These are phyloP conservation scores for Temnothorax unifasciatus DNA, from an alignment of 2,888 invertebrate genomes.

Conservation along the genomic window DNA sequence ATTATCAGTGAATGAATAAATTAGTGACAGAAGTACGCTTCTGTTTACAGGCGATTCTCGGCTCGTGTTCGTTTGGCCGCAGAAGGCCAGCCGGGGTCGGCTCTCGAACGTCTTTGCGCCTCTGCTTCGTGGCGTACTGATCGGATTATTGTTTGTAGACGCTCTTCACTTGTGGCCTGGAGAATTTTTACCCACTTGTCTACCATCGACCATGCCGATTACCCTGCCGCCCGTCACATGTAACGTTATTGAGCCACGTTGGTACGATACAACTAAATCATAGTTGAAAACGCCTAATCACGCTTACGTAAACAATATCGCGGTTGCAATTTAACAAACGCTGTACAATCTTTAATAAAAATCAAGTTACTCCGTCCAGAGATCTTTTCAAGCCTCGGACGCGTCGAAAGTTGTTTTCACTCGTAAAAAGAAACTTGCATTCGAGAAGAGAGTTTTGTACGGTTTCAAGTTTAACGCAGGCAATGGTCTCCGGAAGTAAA, in stretches of 20 bases:
- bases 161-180: conserved; percentile 83
- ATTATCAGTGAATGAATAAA: not conserved
- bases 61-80: conserved; percentile 83
- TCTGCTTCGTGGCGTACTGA: conserved; percentile 75
- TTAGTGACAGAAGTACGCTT: not conserved
- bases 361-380: not conserved
- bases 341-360: not conserved
- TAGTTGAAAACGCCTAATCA: not conserved
- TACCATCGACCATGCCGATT: conserved; percentile 75
- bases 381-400: too few relatives aligned
- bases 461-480: not conserved
- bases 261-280: conserved; percentile 76
- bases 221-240: conserved; percentile 81
- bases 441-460: not conserved
- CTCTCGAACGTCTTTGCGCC: conserved; percentile 76
- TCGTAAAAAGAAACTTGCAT: not conserved
- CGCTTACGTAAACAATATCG: not conserved
- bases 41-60: conserved; percentile 77
- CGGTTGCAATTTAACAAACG: not conserved
- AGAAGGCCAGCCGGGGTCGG: conserved; percentile 75
- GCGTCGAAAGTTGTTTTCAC: not conserved
- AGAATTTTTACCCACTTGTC: conserved; percentile 80
- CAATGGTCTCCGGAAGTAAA: not conserved
- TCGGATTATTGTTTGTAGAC: conserved; percentile 78
- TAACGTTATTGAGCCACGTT: conserved; percentile 82